Evolutionary conservation across 2,888 invertebrate genomes (phyloP), one percentile per base, ranked within the genome.

Genomic region (Apamea crenata): DNA sequence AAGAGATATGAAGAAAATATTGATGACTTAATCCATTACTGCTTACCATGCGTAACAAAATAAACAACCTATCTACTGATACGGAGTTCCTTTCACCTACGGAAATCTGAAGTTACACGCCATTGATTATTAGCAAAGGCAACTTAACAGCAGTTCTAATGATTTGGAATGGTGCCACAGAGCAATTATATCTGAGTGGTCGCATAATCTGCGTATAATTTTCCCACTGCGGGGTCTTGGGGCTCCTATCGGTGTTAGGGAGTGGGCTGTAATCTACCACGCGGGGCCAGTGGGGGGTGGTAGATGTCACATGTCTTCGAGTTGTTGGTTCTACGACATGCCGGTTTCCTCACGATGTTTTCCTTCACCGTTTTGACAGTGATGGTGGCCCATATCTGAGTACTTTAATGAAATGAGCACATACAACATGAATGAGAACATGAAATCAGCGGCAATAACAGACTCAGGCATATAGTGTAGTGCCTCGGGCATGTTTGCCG

Each of bases 21-120:
- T 81, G 87, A 87, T 87, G 87, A 84, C 56, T 73, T 74, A 76
- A 68, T 72, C 74, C 87, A 80, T 88, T 85, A 79, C 70, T 74
- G 74, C 70, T 69, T 78, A 59, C 67, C 67, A 84, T 81, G 79
- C 80, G 82, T 81, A 68, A 77, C 78, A 73, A 83, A 82, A 86
- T 84, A 88, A 86, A 85, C 88, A 89, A 74, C 14, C 63, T 53
- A 69, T 73, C 59, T 70, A 77, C 67, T 69, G 77, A 82, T 78
- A 86, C 69, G 73, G 50, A 69, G 59, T 72, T 85, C 67, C 68
- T 78, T 84, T 80, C 63, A 82, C 76, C 75, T 75, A 72, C 68
- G 73, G 77, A 82, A 86, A 81, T 82, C 80, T 82, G 78, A 77
- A 82, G 80, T 81, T 81, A 88, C 87, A 80, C 75, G 70, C 71